A percentile compares a stretch with the other conserved stretches of the same genome.
Conservation (phyloP, 2,113 vertebrate species). For the Macquaria australasica region DNA sequence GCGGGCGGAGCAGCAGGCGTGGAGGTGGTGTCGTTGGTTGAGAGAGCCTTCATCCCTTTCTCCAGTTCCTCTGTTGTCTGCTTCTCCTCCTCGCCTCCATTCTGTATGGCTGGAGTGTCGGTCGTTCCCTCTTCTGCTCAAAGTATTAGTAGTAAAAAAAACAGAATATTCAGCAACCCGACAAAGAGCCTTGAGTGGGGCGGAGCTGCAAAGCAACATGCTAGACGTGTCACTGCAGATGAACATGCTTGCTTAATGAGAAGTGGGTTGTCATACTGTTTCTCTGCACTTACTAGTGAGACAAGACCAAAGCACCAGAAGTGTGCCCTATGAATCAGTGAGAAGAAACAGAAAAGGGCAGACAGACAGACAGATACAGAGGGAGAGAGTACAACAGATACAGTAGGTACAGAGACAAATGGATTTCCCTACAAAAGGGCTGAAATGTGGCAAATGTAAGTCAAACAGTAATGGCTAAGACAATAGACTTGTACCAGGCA, state of each 20-base stretch:
- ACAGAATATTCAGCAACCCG: slow-evolving; percentile 1
- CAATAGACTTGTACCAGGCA: slow-evolving; percentile 1
- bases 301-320: slow-evolving; percentile 90
- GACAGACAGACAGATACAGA: slow-evolving; percentile 78
- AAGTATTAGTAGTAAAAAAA: slow-evolving; percentile 14
- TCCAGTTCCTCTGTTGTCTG: slow-evolving; percentile 83
- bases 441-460: slow-evolving; percentile 51
- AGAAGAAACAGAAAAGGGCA: slow-evolving; percentile 79
- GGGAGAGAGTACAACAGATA: slow-evolving; percentile 75
- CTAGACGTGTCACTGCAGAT: slow-evolving; percentile 43
- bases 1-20: slow-evolving; percentile 79
- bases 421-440: slow-evolving; percentile 68
- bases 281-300: slow-evolving; percentile 93
- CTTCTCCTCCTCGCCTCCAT: slow-evolving; percentile 89
- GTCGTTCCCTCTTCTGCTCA: slow-evolving; percentile 76
- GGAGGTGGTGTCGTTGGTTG: slow-evolving; percentile 85
- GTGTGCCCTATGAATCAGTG: slow-evolving; percentile 87
- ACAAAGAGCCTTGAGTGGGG: background rate
- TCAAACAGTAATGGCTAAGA: background rate
- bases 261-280: slow-evolving; percentile 54
- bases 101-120: slow-evolving; percentile 82
- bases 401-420: slow-evolving; percentile 67
- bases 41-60: slow-evolving; percentile 88
- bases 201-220: slow-evolving; percentile 60
- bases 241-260: slow-evolving; percentile 73